phyloP scores from a whole-genome alignment of 1,140 invertebrate species.

The Macrobrachium nipponense region DNA sequence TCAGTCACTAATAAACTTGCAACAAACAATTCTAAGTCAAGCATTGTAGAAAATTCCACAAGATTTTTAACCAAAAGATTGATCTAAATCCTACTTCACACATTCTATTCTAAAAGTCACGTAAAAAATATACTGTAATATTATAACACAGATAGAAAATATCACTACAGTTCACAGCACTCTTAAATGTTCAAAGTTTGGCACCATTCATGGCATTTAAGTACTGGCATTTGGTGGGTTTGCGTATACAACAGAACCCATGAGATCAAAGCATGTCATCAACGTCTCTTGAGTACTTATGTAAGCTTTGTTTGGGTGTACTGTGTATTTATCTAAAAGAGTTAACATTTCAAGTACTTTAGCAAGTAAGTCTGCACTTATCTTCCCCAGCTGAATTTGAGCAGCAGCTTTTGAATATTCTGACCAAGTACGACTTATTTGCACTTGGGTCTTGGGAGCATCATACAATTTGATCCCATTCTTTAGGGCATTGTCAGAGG shows the following conservation, averaged over 20 bases:
- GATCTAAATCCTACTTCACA: no score
- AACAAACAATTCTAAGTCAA: no score
- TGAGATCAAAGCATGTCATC: slow-evolving; percentile 57
- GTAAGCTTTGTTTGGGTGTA: slow-evolving; percentile 57
- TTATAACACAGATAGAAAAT: no score
- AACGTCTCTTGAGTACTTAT: slow-evolving; percentile 55
- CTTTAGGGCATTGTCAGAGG: slow-evolving; percentile 13
- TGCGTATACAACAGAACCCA: slow-evolving; percentile 31
- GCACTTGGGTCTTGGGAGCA: slow-evolving; percentile 18
- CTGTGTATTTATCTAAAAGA: slow-evolving; percentile 53
- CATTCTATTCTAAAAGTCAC: no score
- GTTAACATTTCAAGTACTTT: slow-evolving; percentile 35
- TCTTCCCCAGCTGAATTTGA: slow-evolving; percentile 33
- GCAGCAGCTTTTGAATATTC: slow-evolving; percentile 35
- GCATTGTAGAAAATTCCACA: no score
- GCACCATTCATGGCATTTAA: neutral
- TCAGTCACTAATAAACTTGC: no score
- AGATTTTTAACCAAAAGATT: no score
- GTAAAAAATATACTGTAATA: no score
- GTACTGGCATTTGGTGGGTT: neutral
- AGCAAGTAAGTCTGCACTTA: slow-evolving; percentile 1
- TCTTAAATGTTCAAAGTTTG: neutral
- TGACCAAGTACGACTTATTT: slow-evolving; percentile 45
- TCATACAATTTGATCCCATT: slow-evolving; percentile 41
- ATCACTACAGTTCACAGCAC: neutral